Evolutionary conservation across 2,113 vertebrate genomes (phyloP).

Genomic region (Psettodes erumei): DNA sequence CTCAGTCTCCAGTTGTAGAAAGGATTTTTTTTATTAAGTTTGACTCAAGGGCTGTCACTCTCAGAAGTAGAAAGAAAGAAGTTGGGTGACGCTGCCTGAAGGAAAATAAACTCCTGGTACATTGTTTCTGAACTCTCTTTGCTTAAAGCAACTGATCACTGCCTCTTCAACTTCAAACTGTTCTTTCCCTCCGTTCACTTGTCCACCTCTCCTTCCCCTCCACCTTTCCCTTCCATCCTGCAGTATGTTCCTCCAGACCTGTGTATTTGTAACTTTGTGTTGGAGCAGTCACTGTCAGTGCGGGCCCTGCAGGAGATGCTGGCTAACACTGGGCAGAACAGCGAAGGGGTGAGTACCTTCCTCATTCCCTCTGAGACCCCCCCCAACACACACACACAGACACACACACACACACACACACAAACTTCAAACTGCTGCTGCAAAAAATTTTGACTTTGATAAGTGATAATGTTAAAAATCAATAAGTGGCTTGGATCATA

Average conservation of each 20-base stretch:
- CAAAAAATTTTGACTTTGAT: background rate
- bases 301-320: conserved; percentile 98
- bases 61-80: no score
- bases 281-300: conserved; percentile 97
- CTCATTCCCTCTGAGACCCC: background rate
- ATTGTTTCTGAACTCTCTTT: conserved; percentile 19
- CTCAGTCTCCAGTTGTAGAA: background rate
- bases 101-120: background rate
- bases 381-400: background rate
- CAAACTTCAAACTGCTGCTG: conserved; percentile 1
- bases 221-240: background rate
- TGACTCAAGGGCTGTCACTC: background rate
- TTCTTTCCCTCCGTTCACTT: background rate
- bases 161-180: conserved; percentile 14
- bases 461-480: conserved; percentile 6
- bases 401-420: background rate
- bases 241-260: conserved; percentile 97
- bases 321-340: conserved; percentile 88
- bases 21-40: background rate
- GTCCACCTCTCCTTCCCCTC: background rate
- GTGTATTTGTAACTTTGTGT: conserved; percentile 94
- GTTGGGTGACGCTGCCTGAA: background rate
- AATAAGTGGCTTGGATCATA: background rate
- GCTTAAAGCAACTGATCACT: conserved; percentile 5
- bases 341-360: conserved; percentile 90